phyloP scores from a whole-genome alignment of 2,797 vertebrate species.

The Champsocephalus esox region DNA sequence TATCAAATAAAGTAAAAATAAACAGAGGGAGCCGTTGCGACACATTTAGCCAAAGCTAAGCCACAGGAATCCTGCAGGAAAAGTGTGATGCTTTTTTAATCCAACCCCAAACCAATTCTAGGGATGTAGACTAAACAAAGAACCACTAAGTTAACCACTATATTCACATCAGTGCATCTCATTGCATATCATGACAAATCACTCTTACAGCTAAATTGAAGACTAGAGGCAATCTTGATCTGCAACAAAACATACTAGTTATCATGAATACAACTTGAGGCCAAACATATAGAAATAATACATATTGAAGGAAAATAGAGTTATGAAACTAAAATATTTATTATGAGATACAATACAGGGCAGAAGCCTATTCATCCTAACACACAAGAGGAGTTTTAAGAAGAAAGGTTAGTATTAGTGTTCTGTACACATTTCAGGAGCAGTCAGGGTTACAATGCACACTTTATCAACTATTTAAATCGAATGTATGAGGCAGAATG shows the following conservation, averaged over 20 bases:
- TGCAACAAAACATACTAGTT: constrained; percentile 6
- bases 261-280: constrained; percentile 16
- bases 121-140: constrained; percentile 62
- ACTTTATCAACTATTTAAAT: neutral
- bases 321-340: neutral
- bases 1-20: constrained; percentile 77
- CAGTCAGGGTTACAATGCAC: constrained; percentile 9
- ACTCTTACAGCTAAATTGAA: constrained; percentile 22
- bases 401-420: neutral
- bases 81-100: constrained; percentile 65
- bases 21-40: constrained; percentile 70
- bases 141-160: constrained; percentile 47
- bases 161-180: constrained; percentile 50
- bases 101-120: constrained; percentile 58
- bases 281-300: constrained; percentile 10
- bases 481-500: neutral
- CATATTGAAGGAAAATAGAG: neutral
- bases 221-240: neutral
- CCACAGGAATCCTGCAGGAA: constrained; percentile 71
- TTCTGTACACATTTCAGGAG: constrained; percentile 4
- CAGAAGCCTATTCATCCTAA: neutral
- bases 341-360: neutral
- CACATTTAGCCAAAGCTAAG: constrained; percentile 75
- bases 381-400: neutral
- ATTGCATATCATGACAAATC: constrained; percentile 39